Percentiles rank a stretch among this genome's conserved stretches.
phyloP scores from a whole-genome alignment of 2,797 vertebrate species.

The Xerus rutilus region DNA sequence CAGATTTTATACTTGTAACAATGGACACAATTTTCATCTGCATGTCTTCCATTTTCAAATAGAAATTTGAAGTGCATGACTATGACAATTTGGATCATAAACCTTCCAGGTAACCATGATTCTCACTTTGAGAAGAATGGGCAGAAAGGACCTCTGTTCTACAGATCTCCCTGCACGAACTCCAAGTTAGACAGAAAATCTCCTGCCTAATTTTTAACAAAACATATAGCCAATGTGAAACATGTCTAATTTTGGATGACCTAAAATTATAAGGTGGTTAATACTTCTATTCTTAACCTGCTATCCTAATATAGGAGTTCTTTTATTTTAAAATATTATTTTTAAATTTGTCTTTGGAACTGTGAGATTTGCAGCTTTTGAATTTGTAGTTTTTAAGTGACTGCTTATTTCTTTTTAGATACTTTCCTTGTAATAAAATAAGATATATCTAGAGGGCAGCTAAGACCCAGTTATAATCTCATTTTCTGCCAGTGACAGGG shows the following conservation, averaged over 20 bases:
- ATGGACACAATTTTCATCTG: background rate
- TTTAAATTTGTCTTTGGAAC: background rate
- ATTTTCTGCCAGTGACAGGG: background rate
- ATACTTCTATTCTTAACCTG: slow-evolving; percentile 22
- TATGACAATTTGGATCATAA: background rate
- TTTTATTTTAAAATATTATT: slow-evolving; percentile 18
- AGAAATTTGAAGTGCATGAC: background rate
- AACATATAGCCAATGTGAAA: background rate
- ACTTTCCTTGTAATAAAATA: slow-evolving; percentile 35
- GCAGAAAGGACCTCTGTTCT: background rate
- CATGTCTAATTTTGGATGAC: slow-evolving; percentile 32
- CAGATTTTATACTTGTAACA: background rate
- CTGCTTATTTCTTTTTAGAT: background rate
- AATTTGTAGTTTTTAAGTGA: slow-evolving; percentile 34
- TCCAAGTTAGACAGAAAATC: background rate
- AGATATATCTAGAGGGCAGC: background rate
- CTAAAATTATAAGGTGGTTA: slow-evolving; percentile 33
- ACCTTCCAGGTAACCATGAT: background rate
- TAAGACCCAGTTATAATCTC: background rate
- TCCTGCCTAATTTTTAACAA: slow-evolving; percentile 31
- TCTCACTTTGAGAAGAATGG: background rate
- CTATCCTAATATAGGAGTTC: background rate
- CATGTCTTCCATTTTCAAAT: background rate
- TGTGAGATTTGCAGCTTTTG: background rate
- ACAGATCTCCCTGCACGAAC: background rate